A percentile compares a stretch with the other conserved stretches of the same genome.
phyloP scores from a whole-genome alignment of 2,888 invertebrate species.

The Tipula confusa region DNA sequence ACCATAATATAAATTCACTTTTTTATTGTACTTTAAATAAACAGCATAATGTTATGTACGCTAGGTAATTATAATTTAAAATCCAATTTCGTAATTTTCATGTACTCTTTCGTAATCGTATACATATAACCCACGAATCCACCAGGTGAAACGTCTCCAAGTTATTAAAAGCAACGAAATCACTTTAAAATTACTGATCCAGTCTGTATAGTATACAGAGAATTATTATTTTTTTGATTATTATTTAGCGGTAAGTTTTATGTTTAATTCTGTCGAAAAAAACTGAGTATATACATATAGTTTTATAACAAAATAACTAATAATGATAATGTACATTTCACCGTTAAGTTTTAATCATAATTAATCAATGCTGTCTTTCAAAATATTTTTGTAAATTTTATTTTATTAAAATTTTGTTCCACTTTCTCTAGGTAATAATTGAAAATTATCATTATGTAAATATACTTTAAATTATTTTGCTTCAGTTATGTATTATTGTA shows the following conservation, averaged over 20 bases:
- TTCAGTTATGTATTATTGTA: too few relatives aligned
- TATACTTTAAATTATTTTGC: not conserved
- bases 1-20: not conserved
- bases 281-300: not conserved
- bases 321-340: not conserved
- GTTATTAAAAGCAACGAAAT: not conserved
- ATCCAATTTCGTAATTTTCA: not conserved
- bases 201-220: not conserved
- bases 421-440: not conserved
- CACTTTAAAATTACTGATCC: not conserved
- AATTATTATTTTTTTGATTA: not conserved
- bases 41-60: not conserved
- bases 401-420: not conserved
- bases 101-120: not conserved
- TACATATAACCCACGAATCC: not conserved
- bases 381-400: not conserved
- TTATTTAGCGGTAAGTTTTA: not conserved
- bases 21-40: not conserved
- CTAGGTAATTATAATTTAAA: not conserved
- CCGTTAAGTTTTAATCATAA: not conserved
- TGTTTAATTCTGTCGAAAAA: not conserved
- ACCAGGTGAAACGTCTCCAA: not conserved
- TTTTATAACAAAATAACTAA: not conserved
- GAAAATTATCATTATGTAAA: not conserved
- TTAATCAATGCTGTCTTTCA: slow-evolving; percentile 9